Base-by-base conservation (phyloP, 2,113 vertebrate species). In the Sinocyclocheilus anshuiensis region DNA sequence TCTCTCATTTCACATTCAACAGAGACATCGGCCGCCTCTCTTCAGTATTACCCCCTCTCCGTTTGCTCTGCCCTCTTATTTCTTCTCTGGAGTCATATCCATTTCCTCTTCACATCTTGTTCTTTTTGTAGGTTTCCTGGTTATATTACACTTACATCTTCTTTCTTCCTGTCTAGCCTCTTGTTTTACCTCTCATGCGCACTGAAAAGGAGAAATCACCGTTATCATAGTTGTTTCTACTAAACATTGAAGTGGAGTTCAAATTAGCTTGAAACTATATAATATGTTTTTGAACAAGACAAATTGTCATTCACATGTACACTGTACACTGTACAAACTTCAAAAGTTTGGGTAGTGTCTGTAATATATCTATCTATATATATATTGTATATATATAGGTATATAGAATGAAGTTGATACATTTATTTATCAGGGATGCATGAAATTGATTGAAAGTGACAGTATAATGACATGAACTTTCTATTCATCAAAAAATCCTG, bases 1-100 rank as follows among this genome's bases (percentile, higher is more conserved):
- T 3, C 8, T 50, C 61, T 82, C 15, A 18, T 67, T 80, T 69
- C 11, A 50, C 80, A 82, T 82, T 82, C 63, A 82, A 10, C 11
- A 33, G 77, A 78, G 53, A 78, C 26, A 29, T 18, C 36, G 5
- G 50, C 55, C 29, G 0, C 13, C 77, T 80, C 24, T 15, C 12
- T 10, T 6, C 55, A 39, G 33, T 16, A 80, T 50, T 22, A 53
- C 42, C 4, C 55, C 4, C 18, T 13, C 77, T 78, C 29, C 2
- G 18, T 36, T 12, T 22, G 15, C 59, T 65, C 12, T 65, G 33
- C 42, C 42, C 18, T 67, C 29, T 61, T 36, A 53, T 61, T 79
- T 71, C 76, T 36, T 24, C 48, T n/a, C 63, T 59, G 33, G 55
- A 81, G 63, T 45, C 5, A 13, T 42, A 29, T 81, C 39, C 12